Percentiles rank a stretch among this genome's conserved stretches.
phyloP scores from a whole-genome alignment of 2,797 vertebrate genomes.

The Poeciliopsis paucimaculata region DNA sequence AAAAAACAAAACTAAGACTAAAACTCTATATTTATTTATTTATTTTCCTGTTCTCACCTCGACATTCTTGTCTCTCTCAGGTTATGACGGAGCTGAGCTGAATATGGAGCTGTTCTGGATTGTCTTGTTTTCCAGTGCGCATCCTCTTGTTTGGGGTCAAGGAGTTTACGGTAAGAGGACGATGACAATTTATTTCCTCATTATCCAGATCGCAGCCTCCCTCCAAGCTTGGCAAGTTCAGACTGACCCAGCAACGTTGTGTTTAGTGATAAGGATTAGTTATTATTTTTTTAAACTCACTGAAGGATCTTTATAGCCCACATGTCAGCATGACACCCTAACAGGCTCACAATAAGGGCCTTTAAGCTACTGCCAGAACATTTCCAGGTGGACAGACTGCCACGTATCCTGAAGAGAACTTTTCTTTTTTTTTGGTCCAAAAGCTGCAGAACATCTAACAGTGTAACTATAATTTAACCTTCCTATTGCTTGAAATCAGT shows the following conservation, averaged over 20 bases:
- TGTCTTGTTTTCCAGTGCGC: constrained; percentile 82
- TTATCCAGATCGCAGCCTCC: constrained; percentile 18
- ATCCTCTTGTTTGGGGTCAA: constrained; percentile 74
- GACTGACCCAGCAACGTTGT: constrained; percentile 20
- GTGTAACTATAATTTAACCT: background rate
- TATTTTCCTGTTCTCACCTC: constrained; percentile 1
- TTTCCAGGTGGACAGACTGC: constrained; percentile 51
- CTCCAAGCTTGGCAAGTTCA: constrained; percentile 29
- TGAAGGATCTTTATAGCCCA: constrained; percentile 24
- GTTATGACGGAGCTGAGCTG: constrained; percentile 84
- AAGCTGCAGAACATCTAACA: constrained; percentile 55
- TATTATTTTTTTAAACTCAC: constrained; percentile 47
- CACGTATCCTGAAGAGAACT: constrained; percentile 62
- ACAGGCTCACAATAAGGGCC: constrained; percentile 29
- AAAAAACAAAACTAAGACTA: constrained; percentile 3
- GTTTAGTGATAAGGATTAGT: constrained; percentile 31
- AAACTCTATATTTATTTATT: background rate
- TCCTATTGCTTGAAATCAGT: constrained; percentile 21
- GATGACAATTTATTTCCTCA: constrained; percentile 15
- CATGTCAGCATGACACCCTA: background rate
- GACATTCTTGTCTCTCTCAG: constrained; percentile 47
- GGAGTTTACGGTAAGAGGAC: constrained; percentile 84
- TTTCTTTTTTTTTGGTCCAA: constrained; percentile 41
- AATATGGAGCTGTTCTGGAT: constrained; percentile 87
- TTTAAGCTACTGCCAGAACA: constrained; percentile 50